These are phyloP conservation scores for Fringilla coelebs DNA, from an alignment of 2,797 vertebrate genomes.

Conservation along the genomic window DNA sequence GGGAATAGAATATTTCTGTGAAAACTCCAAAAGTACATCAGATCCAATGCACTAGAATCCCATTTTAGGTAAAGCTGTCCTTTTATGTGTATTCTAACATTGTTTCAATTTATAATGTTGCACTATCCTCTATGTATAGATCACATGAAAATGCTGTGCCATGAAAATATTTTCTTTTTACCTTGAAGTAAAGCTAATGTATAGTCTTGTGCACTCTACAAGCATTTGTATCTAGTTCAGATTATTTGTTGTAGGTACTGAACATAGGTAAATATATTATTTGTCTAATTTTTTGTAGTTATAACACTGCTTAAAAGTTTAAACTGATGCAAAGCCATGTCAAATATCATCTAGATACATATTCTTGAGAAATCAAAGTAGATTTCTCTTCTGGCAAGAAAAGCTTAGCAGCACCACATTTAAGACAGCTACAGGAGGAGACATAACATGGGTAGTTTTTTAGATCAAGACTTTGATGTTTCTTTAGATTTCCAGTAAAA, in stretches of 20 bases:
- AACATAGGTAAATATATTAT: not conserved
- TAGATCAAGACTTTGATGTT: not conserved
- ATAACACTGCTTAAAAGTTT: not conserved
- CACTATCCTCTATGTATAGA: not conserved
- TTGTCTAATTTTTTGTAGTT: not conserved
- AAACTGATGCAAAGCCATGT: not conserved
- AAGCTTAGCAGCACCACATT: not conserved
- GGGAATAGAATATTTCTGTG: not conserved
- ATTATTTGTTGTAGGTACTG: not conserved
- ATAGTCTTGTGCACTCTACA: not conserved
- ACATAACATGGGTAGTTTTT: not conserved
- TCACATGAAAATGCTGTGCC: not conserved
- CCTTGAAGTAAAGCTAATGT: not conserved
- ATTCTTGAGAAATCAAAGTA: not conserved
- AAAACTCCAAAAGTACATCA: not conserved
- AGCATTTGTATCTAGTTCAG: not conserved
- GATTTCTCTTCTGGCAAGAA: not conserved
- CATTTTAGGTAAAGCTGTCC: not conserved
- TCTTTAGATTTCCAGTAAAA: not conserved
- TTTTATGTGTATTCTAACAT: not conserved
- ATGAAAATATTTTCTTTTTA: not conserved
- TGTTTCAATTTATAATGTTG: not conserved
- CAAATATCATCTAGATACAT: not conserved
- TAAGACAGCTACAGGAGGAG: not conserved
- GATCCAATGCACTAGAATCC: not conserved